These are phyloP conservation scores for Pundamilia nyererei DNA, from an alignment of 2,113 vertebrate genomes.

Conservation along the genomic window DNA sequence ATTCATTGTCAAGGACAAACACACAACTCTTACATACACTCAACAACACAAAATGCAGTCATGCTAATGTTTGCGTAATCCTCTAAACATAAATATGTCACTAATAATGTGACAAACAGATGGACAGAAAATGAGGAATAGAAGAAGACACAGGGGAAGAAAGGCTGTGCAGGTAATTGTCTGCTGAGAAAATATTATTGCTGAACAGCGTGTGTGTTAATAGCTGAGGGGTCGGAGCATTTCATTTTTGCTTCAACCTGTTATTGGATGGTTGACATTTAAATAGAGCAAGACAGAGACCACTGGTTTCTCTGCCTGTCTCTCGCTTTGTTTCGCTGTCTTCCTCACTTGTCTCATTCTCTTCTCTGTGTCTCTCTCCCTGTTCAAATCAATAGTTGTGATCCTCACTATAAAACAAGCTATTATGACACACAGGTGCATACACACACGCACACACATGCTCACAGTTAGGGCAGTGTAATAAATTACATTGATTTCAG, in stretches of 20 bases:
- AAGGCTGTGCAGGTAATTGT: slow-evolving; percentile 24
- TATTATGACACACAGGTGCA: slow-evolving; percentile 24
- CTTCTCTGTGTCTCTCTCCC: not conserved
- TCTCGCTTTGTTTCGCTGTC: not conserved
- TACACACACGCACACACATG: not conserved
- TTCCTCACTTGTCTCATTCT: not conserved
- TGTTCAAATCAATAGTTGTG: slow-evolving; percentile 50
- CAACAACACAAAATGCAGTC: not conserved
- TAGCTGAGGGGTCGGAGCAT: slow-evolving; percentile 40
- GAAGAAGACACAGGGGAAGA: not conserved
- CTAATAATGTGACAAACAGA: slow-evolving; percentile 11
- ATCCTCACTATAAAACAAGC: slow-evolving; percentile 53
- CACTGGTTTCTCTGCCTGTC: not conserved
- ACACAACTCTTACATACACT: not conserved
- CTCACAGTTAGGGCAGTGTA: slow-evolving; percentile 35
- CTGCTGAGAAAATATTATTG: slow-evolving; percentile 36
- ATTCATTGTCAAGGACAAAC: slow-evolving; percentile 41
- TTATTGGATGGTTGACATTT: slow-evolving; percentile 65
- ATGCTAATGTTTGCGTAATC: not conserved
- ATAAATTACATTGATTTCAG: slow-evolving; percentile 82
- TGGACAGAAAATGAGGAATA: not conserved
- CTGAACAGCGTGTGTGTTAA: slow-evolving; percentile 13
- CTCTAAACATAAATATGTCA: slow-evolving; percentile 31
- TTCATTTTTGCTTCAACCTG: slow-evolving; percentile 50
- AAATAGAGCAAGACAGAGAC: slow-evolving; percentile 39